These are phyloP conservation scores for Polymixis flavicincta DNA, from an alignment of 2,888 invertebrate species.

Conservation along the genomic window DNA sequence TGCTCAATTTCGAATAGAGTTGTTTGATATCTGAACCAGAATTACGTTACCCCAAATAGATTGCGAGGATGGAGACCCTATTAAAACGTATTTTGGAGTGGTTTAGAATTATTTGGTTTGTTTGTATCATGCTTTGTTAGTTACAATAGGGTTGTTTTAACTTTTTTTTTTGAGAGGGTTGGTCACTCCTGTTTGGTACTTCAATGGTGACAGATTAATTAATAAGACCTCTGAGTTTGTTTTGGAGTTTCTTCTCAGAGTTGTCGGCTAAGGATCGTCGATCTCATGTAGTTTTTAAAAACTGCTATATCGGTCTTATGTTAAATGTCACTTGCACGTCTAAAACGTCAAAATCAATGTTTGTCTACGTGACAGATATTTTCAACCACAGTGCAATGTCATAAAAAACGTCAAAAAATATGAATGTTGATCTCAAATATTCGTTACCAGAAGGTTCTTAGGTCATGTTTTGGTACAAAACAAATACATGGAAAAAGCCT, in stretches of 20 bases:
- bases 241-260: neutral
- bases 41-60: conserved; percentile 62
- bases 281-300: too few species aligned
- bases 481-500: too few species aligned
- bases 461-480: too few species aligned
- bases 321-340: too few species aligned
- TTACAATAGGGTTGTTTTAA: conserved; percentile 2
- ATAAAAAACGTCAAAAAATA: too few species aligned
- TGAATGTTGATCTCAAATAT: too few species aligned
- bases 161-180: neutral
- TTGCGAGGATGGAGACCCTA: conserved; percentile 53
- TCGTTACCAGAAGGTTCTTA: too few species aligned
- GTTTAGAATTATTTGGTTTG: conserved; percentile 46
- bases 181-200: neutral
- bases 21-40: conserved; percentile 69
- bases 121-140: conserved; percentile 44
- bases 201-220: conserved; percentile 8
- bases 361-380: too few species aligned
- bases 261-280: too few species aligned
- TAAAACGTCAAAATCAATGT: too few species aligned
- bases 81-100: conserved; percentile 53
- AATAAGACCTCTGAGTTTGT: neutral
- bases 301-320: too few species aligned
- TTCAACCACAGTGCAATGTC: too few species aligned
- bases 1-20: conserved; percentile 75